Percentiles rank a stretch among this genome's conserved stretches.
Evolutionary conservation across 2,113 vertebrate species (phyloP).

Genomic region (Amia ocellicauda): DNA sequence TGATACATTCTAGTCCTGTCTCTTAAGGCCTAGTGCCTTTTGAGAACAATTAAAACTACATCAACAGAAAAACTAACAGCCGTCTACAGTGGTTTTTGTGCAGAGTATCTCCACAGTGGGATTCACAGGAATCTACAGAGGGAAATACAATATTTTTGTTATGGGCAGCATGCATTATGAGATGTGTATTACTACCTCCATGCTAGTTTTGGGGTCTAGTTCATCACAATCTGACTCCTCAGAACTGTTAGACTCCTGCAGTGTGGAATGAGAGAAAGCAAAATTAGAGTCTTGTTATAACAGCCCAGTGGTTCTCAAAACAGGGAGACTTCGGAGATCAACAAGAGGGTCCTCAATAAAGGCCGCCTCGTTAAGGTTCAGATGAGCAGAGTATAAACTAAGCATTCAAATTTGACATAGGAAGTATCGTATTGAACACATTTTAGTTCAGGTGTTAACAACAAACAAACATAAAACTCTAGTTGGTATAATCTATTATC

Average conservation of each 20-base stretch:
- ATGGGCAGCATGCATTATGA: slow-evolving; percentile 32
- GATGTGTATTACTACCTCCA: slow-evolving; percentile 81
- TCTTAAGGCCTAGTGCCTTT: no score
- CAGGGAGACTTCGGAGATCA: slow-evolving; percentile 8
- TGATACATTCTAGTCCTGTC: no score
- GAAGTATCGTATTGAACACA: no score
- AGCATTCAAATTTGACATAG: no score
- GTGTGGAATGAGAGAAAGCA: slow-evolving; percentile 49
- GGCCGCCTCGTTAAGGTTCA: no score
- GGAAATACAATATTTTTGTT: background rate
- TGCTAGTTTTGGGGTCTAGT: slow-evolving; percentile 92
- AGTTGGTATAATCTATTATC: no score
- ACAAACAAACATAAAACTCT: no score
- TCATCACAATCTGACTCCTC: slow-evolving; percentile 98
- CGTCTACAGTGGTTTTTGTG: background rate
- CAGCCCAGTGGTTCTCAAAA: slow-evolving; percentile 4
- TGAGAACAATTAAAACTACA: no score
- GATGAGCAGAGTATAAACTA: no score
- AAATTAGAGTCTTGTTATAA: slow-evolving; percentile 18
- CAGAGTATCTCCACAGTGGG: slow-evolving; percentile 3
- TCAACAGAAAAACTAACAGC: no score
- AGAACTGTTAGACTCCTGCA: slow-evolving; percentile 90
- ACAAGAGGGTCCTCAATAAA: background rate
- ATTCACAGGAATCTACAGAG: background rate
- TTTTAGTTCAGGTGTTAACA: no score